phyloP scores from a whole-genome alignment of 2,888 invertebrate genomes.

The Thyatira batis region DNA sequence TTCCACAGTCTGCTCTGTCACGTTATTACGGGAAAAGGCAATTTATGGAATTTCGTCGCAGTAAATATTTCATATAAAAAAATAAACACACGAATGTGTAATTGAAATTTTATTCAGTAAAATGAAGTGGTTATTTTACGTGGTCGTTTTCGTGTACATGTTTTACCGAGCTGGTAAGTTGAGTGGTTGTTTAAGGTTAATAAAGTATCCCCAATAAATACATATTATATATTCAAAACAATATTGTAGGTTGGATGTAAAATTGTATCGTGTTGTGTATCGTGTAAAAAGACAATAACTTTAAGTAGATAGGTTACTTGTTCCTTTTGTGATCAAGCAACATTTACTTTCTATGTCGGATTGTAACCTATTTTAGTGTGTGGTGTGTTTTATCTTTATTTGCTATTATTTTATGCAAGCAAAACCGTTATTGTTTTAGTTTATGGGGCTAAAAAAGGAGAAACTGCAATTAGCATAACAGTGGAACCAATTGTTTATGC shows the following conservation, averaged over 20 bases:
- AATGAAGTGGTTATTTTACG: constrained; percentile 67
- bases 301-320: no score
- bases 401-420: background rate
- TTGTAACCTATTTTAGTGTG: no score
- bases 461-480: constrained; percentile 26
- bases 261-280: no score
- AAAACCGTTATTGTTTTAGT: constrained; percentile 34
- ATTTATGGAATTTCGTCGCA: background rate
- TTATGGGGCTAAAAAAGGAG: constrained; percentile 39
- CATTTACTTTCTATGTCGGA: no score
- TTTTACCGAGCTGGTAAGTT: constrained; percentile 59
- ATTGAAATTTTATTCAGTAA: constrained; percentile 3
- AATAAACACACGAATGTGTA: background rate
- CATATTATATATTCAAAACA: no score
- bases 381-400: background rate
- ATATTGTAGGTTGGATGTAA: no score
- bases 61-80: background rate
- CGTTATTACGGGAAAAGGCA: background rate
- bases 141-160: constrained; percentile 59
- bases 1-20: constrained; percentile 5
- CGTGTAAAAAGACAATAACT: no score
- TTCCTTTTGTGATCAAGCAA: no score
- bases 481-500: constrained; percentile 49
- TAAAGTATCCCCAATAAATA: background rate
- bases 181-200: no score